Conservation (phyloP, 1,140 invertebrate genomes). For the Drosophila prosaltans region DNA sequence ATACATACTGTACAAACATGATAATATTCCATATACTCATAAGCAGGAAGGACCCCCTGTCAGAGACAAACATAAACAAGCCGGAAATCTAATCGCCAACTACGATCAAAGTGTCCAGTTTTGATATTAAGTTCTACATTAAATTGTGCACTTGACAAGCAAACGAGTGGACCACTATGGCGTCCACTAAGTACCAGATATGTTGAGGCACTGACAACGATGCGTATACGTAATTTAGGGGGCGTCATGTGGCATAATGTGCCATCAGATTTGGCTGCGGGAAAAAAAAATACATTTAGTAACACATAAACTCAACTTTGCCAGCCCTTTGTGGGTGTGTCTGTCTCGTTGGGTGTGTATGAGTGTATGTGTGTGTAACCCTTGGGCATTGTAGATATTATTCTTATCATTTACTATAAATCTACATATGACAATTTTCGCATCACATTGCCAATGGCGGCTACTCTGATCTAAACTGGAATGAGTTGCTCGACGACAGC, state of each 20-base stretch:
- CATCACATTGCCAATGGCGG: constrained; percentile 45
- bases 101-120: constrained; percentile 72
- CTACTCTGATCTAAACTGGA: neutral
- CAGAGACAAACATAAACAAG: constrained; percentile 34
- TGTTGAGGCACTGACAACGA: constrained; percentile 26
- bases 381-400: constrained; percentile 78
- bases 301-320: constrained; percentile 71
- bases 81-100: constrained; percentile 63
- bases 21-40: constrained; percentile 37
- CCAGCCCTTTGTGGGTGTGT: constrained; percentile 19
- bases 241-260: constrained; percentile 75
- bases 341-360: constrained; percentile 11
- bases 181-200: constrained; percentile 49
- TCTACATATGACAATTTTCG: constrained; percentile 81
- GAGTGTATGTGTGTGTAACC: constrained; percentile 42
- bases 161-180: constrained; percentile 36
- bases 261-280: constrained; percentile 64
- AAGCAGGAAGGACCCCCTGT: constrained; percentile 20
- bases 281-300: constrained; percentile 52
- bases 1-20: constrained; percentile 23
- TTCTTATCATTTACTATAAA: constrained; percentile 76
- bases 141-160: constrained; percentile 55
- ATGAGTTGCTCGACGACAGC: constrained; percentile 14
- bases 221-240: constrained; percentile 73
- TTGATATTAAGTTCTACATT: constrained; percentile 62